Evolutionary conservation across 2,797 vertebrate species (phyloP), one percentile per base, ranked within the genome.

Genomic region (Melanotaenia nigrans): DNA sequence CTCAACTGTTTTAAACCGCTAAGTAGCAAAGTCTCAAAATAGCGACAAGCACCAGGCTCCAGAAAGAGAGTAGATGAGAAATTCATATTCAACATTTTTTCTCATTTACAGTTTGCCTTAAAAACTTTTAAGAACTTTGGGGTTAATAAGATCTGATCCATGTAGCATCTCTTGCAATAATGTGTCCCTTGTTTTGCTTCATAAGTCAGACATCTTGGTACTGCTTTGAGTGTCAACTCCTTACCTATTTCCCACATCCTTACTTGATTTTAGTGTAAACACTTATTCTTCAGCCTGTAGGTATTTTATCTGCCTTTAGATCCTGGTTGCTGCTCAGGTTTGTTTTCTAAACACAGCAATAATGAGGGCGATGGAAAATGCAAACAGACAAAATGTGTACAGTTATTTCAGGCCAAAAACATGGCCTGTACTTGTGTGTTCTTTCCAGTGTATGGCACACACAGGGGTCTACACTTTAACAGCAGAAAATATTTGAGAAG

Each of bases 221-320:
- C 13, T 91, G 87, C 85, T 91, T 85, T 88, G 79, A 88, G 61
- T 93, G 79, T 92, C 85, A 89, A 91, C 88, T 88, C 54, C 51
- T 63, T 1, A 58, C 71, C 67, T 63, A 25, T 55, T 42, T 70
- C 79, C 77, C 78, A 71, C 60, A 68, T 82, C 68, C 49, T 58
- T 13, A 4, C 0, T 2, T 92, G 90, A 82, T 92, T 86, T 84
- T 83, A 82, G 71, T 90, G 16, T 82, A 85, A 89, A 92, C 88
- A 92, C 74, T 62, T 66, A 25, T 57, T 68, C 76, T 66, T 78
- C 75, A 75, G 67, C 40, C 60, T 47, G 0, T 61, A 75, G 69
- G 73, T 59, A 63, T 83, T 80, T 85, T 76, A 86, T 82, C 75
- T 51, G 70, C 49, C 10, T 68, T 61, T 40, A 22, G 45, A 69